Evolutionary conservation across 2,888 invertebrate genomes (phyloP), one percentile per base, ranked within the genome.

Genomic region (Lasioglossum leucozonium): DNA sequence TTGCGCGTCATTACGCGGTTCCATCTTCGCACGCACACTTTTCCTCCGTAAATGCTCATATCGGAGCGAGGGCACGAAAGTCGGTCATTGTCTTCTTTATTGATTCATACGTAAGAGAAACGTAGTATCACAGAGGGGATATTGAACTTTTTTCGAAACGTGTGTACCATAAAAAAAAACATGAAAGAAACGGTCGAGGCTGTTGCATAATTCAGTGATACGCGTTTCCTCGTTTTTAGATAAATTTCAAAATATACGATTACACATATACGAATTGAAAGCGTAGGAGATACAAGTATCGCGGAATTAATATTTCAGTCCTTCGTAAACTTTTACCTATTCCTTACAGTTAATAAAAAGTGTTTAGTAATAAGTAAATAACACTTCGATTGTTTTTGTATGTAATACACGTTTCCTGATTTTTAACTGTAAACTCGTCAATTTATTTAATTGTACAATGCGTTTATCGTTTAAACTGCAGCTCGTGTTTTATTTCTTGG

Each of bases 21-120:
- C 72, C 75, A 40, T 51, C 26, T 51, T 77, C 30, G 26, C 51
- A 62, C 62, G 55, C 75, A 34, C 40, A 84, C 69, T 77, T 82
- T 82, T 82, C 58, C 83, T 83, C 76, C 30, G 84, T 44, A 76
- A 85, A 76, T 72, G 77, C 47, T 74, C n/a, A 77, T 74, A 78
- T 77, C 73, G 82, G 55, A 71, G 77, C 79, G 83, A 79, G 75
- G 84, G 44, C 83, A 83, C 72, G 83, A 83, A 85, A 85, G 84
- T 85, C 78, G 83, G 84, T 85, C 84, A 83, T 77, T 78, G 84
- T 78, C 77, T 84, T 78, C 77, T 82, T 83, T 82, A 83, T 82
- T 67, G 82, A 26, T 69, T 51, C 47, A 58, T 76, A 72, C 72
- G 72, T 47, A 81, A 82, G 74, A 74, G 58, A 81, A 81, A 74